Evolutionary conservation across 2,113 vertebrate species (phyloP), one percentile per base, ranked within the genome.

Genomic region (Callipepla californica): DNA sequence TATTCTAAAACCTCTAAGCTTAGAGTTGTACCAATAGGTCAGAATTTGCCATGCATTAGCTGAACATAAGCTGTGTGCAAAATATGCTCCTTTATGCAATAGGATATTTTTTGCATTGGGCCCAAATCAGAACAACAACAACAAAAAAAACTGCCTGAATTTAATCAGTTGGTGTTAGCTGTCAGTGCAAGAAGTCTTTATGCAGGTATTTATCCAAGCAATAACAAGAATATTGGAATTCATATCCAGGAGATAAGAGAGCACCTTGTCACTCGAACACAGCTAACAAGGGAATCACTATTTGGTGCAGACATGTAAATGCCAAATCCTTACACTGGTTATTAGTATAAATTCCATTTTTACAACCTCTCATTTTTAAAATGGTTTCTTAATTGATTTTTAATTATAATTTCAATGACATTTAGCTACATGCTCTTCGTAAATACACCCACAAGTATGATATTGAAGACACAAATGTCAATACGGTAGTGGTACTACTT

Each of bases 271-370:
- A 92, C 75, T 96, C 91, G 93, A 83, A 85, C 77, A 77, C 77
- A 87, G 55, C 77, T 94, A 95, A 95, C 68, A 80, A 90, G 92
- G 90, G 90, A 91, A 93, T 81, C 61, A 38, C 70, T 91, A 5
- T 47, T 92, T 66, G 84, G 92, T 76, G 63, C 36, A 88, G 80
- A 66, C 79, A 53, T 12, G 51, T 83, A 96, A 97, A 95, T 95
- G 80, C 83, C 95, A 96, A 81, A 85, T 81, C 32, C 78, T 85
- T 80, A 81, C 32, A 48, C 72, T 86, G 65, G 44, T 88, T 92
- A 92, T 94, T 84, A 96, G 45, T 93, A 92, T 91, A 91, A 95
- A 96, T 92, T 94, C 90, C 90, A 84, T 91, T 96, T 95, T 87
- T 91, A 95, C 76, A 92, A 93, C 59, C 70, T 77, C 85, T 79